Conservation (phyloP, 2,888 invertebrate genomes). For the Callosobruchus maculatus region DNA sequence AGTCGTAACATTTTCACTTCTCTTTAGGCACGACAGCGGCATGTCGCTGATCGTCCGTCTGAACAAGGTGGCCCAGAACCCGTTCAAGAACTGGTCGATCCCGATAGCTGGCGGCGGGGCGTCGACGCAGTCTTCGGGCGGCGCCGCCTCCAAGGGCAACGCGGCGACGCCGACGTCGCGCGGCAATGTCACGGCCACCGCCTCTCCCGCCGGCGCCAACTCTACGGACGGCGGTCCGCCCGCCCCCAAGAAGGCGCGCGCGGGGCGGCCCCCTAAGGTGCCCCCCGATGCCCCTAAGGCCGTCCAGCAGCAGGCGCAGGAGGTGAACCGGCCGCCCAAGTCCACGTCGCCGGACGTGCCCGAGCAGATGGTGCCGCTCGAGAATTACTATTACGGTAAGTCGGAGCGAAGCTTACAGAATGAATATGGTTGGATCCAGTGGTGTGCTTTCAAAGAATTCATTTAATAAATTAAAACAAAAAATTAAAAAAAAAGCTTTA, state of each 20-base stretch:
- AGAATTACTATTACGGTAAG: slow-evolving; percentile 61
- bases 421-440: no score
- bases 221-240: no score
- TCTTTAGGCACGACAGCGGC: slow-evolving; percentile 53
- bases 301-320: slow-evolving; percentile 5
- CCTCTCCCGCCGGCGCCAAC: no score
- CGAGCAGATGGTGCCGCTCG: slow-evolving; percentile 54
- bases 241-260: neutral
- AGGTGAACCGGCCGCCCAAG: slow-evolving; percentile 46
- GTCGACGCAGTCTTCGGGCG: neutral
- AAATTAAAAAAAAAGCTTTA: no score
- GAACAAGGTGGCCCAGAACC: slow-evolving; percentile 65
- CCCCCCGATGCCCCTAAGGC: neutral
- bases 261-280: neutral
- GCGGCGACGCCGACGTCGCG: neutral
- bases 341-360: slow-evolving; percentile 43
- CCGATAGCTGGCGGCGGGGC: neutral
- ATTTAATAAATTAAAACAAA: no score
- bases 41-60: slow-evolving; percentile 61
- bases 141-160: no score
- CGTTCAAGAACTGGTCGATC: slow-evolving; percentile 64
- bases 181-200: neutral
- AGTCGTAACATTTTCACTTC: neutral
- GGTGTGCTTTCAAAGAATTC: no score
- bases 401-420: neutral